A percentile compares a stretch with the other conserved stretches of the same genome.
phyloP scores from a whole-genome alignment of 64 coral and sea anemone species.

The Montipora cactus region DNA sequence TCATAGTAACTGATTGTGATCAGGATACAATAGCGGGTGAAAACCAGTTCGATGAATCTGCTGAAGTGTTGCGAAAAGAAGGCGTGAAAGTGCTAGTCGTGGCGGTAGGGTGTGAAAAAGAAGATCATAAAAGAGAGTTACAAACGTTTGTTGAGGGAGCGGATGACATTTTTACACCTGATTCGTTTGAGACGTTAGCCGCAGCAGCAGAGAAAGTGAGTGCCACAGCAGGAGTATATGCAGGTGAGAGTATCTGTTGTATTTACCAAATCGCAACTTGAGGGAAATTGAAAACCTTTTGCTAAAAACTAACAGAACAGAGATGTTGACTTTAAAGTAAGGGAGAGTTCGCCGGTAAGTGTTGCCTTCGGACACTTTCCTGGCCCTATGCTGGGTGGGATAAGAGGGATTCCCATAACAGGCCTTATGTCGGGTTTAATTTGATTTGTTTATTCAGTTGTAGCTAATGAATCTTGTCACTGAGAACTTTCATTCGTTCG shows the following conservation, averaged over 20 bases:
- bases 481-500: too few relatives aligned
- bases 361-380: too few relatives aligned
- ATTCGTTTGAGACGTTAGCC: conserved; percentile 1
- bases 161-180: conserved; percentile 27
- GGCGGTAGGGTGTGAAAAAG: conserved; percentile 7
- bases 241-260: neutral
- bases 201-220: neutral
- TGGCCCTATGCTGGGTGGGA: too few relatives aligned
- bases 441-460: too few relatives aligned
- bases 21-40: neutral
- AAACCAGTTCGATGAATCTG: neutral
- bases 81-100: neutral
- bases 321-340: too few relatives aligned
- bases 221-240: neutral
- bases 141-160: neutral
- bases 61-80: neutral
- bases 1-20: conserved; percentile 58
- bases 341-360: too few relatives aligned
- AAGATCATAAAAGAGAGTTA: neutral
- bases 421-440: too few relatives aligned
- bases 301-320: too few relatives aligned
- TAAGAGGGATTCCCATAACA: too few relatives aligned
- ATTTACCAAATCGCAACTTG: neutral
- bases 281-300: too few relatives aligned
- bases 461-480: too few relatives aligned